A percentile compares a stretch with the other conserved stretches of the same genome.
Conservation (phyloP, 2,888 invertebrate genomes). For the Megaustenia siamemsis region DNA sequence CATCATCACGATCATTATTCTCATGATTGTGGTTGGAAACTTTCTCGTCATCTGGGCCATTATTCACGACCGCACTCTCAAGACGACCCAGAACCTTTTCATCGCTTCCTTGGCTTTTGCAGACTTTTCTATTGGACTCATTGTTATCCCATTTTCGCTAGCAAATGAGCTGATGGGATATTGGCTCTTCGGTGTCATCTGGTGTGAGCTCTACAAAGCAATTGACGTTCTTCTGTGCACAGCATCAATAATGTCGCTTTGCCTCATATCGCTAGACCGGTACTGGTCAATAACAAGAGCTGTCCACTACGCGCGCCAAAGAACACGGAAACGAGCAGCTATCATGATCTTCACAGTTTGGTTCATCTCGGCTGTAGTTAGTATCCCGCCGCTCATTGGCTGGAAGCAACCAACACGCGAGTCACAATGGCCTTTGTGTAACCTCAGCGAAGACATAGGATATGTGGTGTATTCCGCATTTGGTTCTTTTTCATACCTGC, state of each 20-base stretch:
- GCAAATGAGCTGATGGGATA: conserved; percentile 98
- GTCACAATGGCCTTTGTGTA: conserved; percentile 74
- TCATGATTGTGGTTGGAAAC: conserved; percentile 97
- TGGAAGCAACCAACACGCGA: conserved; percentile 86
- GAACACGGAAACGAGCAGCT: conserved; percentile 93
- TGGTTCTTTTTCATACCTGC: conserved; percentile 99
- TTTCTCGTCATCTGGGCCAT: conserved; percentile 98
- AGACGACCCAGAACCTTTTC: conserved; percentile 98
- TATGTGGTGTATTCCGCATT: conserved; percentile 98
- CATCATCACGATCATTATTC: conserved; percentile 92
- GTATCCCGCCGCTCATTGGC: conserved; percentile 95
- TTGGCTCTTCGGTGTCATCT: conserved; percentile 97
- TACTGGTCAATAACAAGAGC: conserved; percentile 98
- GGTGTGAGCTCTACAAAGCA: conserved; percentile 93
- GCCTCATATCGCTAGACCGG: conserved; percentile 95
- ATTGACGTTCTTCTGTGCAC: conserved; percentile 97
- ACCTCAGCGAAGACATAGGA: conserved; percentile 92
- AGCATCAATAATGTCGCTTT: conserved; percentile 97
- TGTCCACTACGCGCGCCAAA: conserved; percentile 93
- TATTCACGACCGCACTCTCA: conserved; percentile 94
- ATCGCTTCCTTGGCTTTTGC: conserved; percentile 97
- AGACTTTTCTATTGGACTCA: conserved; percentile 94
- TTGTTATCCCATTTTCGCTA: conserved; percentile 98
- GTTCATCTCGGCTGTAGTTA: conserved; percentile 95
- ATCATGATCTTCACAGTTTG: conserved; percentile 97